Evolutionary conservation across 35 echinoderm and acorn worm species (phyloP), one percentile per base, ranked within the genome.

Genomic region (Heliocidaris tuberculata): DNA sequence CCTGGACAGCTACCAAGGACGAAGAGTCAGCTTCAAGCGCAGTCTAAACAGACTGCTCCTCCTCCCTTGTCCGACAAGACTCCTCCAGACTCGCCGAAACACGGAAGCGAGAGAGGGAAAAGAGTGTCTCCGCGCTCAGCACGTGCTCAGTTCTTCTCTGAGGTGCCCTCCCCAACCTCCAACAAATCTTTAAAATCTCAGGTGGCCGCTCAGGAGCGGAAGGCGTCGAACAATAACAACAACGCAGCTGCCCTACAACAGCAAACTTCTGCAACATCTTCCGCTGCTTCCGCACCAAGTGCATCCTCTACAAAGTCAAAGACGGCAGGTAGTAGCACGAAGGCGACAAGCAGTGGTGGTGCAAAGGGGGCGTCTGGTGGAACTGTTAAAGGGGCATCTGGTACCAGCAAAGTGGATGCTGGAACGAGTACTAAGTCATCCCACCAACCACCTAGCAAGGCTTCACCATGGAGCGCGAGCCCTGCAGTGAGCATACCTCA

Each of bases 121-220:
- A 30, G 93, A 27, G 94, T 96, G 3, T 98, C 97, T 15, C 97
- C 97, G 42, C 92, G 97, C 8, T 96, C 97, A 30, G 97, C 97
- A 2, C 90, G 97, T 5, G 97, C 97, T 5, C 93, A 98, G 85
- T 98, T 98, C 93, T 98, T 98, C 30, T 94, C 97, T 30, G 97
- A 98, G 21, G 85, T 89, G 29, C 96, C 97, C 5, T 86, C 95
- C 12, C 91, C 91, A 59, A 93, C 91, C 50, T 93, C 91, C 27
- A 93, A 31, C 91, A 49, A 52, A 13, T 48, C 91, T 11, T 48
- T 93, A 16, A 32, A 93, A 59, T 93, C 91, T 52, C 91, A 93
- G 47, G 48, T 59, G 48, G 91, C 31, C 27, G 48, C 31, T 27
- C 31, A 93, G 15, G 29, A 48, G 91, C 47, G 91, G 15, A 93